Evolutionary conservation across 2,113 vertebrate species (phyloP), one percentile per base, ranked within the genome.

Genomic region (Cyphomyrus discorhynchus): DNA sequence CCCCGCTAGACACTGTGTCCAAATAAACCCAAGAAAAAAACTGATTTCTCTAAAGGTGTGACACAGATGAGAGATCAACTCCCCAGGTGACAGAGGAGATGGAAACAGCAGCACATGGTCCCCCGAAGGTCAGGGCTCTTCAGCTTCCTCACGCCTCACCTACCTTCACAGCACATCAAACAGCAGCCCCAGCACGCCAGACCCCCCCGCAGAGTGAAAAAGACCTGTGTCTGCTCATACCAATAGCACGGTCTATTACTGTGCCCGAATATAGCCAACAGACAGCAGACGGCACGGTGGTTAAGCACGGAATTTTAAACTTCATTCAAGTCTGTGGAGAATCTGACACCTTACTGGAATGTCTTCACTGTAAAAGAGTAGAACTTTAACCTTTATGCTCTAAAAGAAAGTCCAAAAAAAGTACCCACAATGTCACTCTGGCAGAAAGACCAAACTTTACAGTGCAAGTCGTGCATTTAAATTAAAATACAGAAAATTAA

Each of bases 1-100:
- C 21, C 58, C 42, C 13, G 1, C 46, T n/a, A 89, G 31, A 89
- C 66, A 80, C 39, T 8, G 35, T 45, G 46, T 45, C 19, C 74
- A 77, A 42, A 89, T 47, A 89, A 17, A 53, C 47, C 62, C 88
- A 88, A n/a, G 39, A 84, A 84, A 84, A 56, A 47, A 45, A 84
- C 2, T 50, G 83, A 50, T 86, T 86, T 27, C 47, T 86, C 83
- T 86, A 47, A 86, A 50, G 83, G 83, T 86, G 11, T 86, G n/a
- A 52, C 47, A 84, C 39, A 84, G 45, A 46, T 8, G 80, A 84
- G 35, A 84, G 21, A 84, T 47, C 45, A 47, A 3, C 45, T 84
- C 82, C 45, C 19, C 82, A 84, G 45, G 45, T 24, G 21, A 84
- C 82, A 47, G 39, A 84, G 39, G 42, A 84, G 82, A 46, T 46